A percentile compares a stretch with the other conserved stretches of the same genome.
phyloP scores from a whole-genome alignment of 2,888 invertebrate species.

The Synergus laeviventris region DNA sequence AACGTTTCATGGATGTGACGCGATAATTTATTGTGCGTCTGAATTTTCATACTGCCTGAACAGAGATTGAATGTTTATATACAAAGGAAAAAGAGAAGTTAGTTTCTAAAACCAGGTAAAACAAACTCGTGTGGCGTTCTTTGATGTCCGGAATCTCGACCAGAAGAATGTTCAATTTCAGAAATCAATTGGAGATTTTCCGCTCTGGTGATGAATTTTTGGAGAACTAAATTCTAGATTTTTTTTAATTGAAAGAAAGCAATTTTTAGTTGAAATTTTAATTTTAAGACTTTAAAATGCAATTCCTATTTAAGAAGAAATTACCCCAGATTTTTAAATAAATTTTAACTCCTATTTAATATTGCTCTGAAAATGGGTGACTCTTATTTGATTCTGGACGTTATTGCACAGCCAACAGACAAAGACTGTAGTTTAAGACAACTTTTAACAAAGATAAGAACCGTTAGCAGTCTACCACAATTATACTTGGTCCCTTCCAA shows the following conservation, averaged over 20 bases:
- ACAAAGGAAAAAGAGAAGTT: slow-evolving; percentile 50
- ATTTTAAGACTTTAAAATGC: neutral
- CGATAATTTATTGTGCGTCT: slow-evolving; percentile 53
- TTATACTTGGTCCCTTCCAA: slow-evolving; percentile 64
- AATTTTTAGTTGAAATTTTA: neutral
- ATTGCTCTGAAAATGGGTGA: neutral
- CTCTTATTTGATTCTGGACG: slow-evolving; percentile 31
- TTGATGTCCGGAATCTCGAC: slow-evolving; percentile 40
- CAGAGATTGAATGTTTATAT: slow-evolving; percentile 56
- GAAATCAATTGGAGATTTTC: slow-evolving; percentile 30
- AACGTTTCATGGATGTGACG: slow-evolving; percentile 50
- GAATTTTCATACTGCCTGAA: slow-evolving; percentile 53
- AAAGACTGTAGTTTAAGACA: slow-evolving; percentile 73
- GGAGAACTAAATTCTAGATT: neutral
- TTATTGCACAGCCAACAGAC: slow-evolving; percentile 61
- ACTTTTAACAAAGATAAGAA: slow-evolving; percentile 71
- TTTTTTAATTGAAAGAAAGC: neutral
- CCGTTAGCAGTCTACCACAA: slow-evolving; percentile 61
- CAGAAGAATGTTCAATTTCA: slow-evolving; percentile 30
- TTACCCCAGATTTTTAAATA: neutral
- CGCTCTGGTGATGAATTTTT: neutral
- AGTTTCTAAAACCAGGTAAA: slow-evolving; percentile 48
- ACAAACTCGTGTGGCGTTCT: slow-evolving; percentile 31
- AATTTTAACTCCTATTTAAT: neutral
- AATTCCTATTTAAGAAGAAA: neutral